Evolutionary conservation across 2,113 vertebrate genomes (phyloP).

Genomic region (Mormyrus iriodes): DNA sequence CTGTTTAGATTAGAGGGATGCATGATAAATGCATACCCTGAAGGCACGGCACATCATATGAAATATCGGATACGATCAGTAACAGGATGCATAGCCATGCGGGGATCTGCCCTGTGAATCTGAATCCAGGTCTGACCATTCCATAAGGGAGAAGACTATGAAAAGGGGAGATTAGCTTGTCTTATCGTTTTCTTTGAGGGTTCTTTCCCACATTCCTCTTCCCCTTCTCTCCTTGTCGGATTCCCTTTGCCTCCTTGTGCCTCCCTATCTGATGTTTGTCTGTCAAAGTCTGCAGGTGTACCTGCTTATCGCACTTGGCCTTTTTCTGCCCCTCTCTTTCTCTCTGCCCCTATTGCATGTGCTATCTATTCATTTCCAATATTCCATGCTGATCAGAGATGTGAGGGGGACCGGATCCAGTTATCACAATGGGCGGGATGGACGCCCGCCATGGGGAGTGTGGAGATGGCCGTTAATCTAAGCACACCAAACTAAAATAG

Average conservation of each 20-base stretch:
- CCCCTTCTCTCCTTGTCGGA: not conserved
- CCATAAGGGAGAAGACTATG: not conserved
- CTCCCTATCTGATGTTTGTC: not conserved
- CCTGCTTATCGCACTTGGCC: not conserved
- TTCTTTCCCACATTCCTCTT: not conserved
- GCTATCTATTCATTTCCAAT: not conserved
- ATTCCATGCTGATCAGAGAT: not conserved
- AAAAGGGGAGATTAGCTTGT: not conserved
- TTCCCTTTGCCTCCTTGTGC: not conserved
- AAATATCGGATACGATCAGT: conserved; percentile 25
- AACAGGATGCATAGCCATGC: not conserved
- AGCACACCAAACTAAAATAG: not conserved
- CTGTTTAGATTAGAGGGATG: not conserved
- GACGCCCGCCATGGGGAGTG: not conserved
- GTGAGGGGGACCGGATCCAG: not conserved
- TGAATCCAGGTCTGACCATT: not conserved
- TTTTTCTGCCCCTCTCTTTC: not conserved
- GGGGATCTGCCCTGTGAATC: too few species aligned
- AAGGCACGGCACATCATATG: conserved; percentile 12
- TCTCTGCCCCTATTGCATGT: not conserved
- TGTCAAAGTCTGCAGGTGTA: not conserved
- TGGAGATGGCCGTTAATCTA: not conserved
- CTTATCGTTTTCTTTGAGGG: not conserved
- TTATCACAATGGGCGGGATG: not conserved
- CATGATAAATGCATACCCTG: not conserved